These are phyloP conservation scores for Cercocebus atys DNA, from an alignment of 2,113 vertebrate genomes.

Conservation along the genomic window DNA sequence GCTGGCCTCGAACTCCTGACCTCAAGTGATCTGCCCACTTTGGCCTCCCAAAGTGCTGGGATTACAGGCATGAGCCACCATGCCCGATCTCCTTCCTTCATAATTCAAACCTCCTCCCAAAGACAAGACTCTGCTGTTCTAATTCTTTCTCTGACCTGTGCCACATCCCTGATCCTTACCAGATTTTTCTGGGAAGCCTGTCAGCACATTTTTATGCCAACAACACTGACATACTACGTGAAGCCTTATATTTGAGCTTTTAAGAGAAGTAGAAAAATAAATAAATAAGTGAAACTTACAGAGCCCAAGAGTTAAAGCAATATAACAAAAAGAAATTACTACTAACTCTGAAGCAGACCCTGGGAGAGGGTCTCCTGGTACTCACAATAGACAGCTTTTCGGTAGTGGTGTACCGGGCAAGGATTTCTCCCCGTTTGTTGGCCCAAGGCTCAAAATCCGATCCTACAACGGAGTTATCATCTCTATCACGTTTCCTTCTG, in stretches of 20 bases:
- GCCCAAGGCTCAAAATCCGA: constrained; percentile 96
- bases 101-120: neutral
- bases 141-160: neutral
- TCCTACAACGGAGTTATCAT: constrained; percentile 88
- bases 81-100: too few relatives aligned
- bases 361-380: neutral
- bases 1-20: too few relatives aligned
- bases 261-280: too few relatives aligned
- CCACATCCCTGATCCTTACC: neutral
- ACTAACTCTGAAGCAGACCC: neutral
- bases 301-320: neutral
- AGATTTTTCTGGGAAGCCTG: neutral
- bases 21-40: too few relatives aligned
- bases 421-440: constrained; percentile 94
- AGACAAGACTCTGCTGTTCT: neutral
- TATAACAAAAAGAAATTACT: neutral
- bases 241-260: neutral
- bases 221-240: neutral
- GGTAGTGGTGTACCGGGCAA: constrained; percentile 95
- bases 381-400: constrained; percentile 98
- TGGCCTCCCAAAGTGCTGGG: too few relatives aligned
- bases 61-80: too few relatives aligned
- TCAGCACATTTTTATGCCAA: neutral
- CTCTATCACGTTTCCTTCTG: constrained; percentile 88
- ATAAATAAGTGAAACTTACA: neutral